phyloP scores from a whole-genome alignment of 2,113 vertebrate species.

The Salvelinus alpinus region DNA sequence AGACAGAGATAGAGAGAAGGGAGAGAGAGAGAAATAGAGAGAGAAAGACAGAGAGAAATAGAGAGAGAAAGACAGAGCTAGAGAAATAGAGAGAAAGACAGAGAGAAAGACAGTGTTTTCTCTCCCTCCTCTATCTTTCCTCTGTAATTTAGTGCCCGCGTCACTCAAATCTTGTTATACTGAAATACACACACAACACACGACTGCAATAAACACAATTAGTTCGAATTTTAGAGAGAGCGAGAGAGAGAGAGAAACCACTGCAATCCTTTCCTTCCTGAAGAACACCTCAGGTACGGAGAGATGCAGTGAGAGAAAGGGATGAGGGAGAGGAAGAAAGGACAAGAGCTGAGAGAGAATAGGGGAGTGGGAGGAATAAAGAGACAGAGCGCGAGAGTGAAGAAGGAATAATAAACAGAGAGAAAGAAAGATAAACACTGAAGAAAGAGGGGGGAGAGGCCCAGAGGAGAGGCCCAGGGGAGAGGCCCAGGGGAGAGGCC shows the following conservation, averaged over 20 bases:
- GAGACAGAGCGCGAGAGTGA: not conserved
- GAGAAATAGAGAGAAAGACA: no score
- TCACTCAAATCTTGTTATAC: not conserved
- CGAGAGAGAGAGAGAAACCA: not conserved
- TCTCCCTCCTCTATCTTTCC: not conserved
- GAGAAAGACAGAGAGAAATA: no score
- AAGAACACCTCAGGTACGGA: not conserved
- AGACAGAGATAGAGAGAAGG: no score
- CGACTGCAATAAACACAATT: not conserved
- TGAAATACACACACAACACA: not conserved
- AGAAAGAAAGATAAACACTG: not conserved
- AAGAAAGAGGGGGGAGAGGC: not conserved
- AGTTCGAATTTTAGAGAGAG: not conserved
- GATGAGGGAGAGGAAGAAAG: not conserved
- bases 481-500: no score
- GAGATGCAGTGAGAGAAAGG: not conserved
- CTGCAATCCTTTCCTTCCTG: not conserved
- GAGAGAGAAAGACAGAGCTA: no score
- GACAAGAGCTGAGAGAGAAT: not conserved
- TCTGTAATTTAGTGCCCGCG: not conserved
- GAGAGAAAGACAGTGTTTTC: not conserved
- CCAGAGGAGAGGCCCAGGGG: not conserved
- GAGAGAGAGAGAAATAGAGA: no score
- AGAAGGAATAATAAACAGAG: not conserved
- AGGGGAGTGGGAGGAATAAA: constrained; percentile 4